Base-by-base conservation (phyloP, 2,797 vertebrate genomes). In the Parauchenoglanis punctatus region DNA sequence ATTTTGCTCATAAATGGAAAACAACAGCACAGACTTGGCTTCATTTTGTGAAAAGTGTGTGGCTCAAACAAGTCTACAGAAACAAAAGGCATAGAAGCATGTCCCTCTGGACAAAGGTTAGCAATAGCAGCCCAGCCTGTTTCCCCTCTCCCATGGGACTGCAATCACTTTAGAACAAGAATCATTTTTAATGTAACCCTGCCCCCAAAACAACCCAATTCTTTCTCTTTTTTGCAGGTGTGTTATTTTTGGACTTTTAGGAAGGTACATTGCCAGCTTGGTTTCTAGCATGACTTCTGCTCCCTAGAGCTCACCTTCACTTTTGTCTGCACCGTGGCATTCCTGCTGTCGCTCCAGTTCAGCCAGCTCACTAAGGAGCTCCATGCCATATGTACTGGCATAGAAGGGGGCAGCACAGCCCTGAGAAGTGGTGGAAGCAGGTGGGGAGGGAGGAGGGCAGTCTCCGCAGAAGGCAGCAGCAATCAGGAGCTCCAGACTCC, bases 351-450 rank as follows among this genome's bases (percentile, higher is more conserved):
- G 92, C 94, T 98, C 97, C 93, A 99, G 94, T 91, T 99, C 97
- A 0, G 97, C 98, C 90, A 99, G 93, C 90, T 99, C 98, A 3
- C 98, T 98, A 89, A 99, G 97, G 90, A 99, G 96, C 91, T 97
- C 96, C 75, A 99, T 98, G 85, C 98, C 98, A 4, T 96, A 96
- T 6, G 96, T 95, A 91, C 96, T 88, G 5, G 94, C 94, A 76
- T 87, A 91, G 0, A 94, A 93, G 0, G 90, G 91, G 82, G 78
- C 85, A 28, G 88, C 88, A 59, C 81, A 87, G 82, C 78, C 76
- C 58, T 92, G 91, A 11, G 93, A 92, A 35, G 90, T 44, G 77
- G 87, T 93, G 65, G 90, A 90, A 89, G 93, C 92, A 58, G 93
- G 93, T 90, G 95, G 87, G 77, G 95, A 95, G 61, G 96, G 94